Evolutionary conservation across 1,140 invertebrate species (phyloP), one percentile per base, ranked within the genome.

Genomic region (Spodoptera frugiperda): DNA sequence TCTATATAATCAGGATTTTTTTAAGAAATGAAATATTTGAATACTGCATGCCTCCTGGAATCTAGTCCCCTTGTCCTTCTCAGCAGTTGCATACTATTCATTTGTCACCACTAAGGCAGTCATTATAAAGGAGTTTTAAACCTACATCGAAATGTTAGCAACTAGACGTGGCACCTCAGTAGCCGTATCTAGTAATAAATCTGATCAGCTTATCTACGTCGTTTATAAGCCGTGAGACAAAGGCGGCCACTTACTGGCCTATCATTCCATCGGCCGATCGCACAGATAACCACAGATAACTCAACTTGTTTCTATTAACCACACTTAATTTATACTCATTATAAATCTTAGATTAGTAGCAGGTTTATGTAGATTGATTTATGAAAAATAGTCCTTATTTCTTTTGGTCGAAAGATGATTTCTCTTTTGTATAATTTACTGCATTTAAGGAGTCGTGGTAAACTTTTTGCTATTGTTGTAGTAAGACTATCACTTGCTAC

Each of bases 161-260:
- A 2, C 12, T 21, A 6, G 12, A 17, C 17, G 19, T 55, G 53
- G 9, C 21, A 55, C 53, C 10, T n/a, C 19, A 14, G 19, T 25
- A 5, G 10, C 19, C 53, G 10, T 55, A 55, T 55, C 53, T 55
- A 11, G 19, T 25, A 21, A 55, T 55, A 55, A 55, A 55, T 55
- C 53, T 55, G 10, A 17, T 17, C 15, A 55, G 53, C 25, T 55
- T 55, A 55, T 55, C 53, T 21, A 11, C 19, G 9, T 25, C 53
- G 53, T 55, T 55, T 25, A 55, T 55, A 55, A 55, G 53, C 53
- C 25, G 33, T 39, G 17, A 25, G 53, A 55, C 53, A 55, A 55
- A 25, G 33, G 53, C 19, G 19, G 53, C 19, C 53, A 55, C 53
- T 55, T 55, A 55, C 9, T 19, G 19, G 10, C 53, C 51, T 54